These are phyloP conservation scores for Saturnia japonica DNA, from an alignment of 2,888 invertebrate species.

Conservation along the genomic window DNA sequence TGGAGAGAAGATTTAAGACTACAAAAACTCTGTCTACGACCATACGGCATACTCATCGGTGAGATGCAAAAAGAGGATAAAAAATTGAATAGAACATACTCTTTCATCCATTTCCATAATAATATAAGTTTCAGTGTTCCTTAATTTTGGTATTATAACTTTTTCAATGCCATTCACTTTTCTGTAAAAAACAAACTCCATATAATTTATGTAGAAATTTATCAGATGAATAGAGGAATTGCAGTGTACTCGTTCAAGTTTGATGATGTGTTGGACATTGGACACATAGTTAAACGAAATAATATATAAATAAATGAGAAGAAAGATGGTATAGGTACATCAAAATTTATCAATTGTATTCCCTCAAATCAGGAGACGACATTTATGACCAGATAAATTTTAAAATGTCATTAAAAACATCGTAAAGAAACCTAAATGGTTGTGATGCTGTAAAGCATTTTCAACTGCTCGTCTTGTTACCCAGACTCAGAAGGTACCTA, in stretches of 20 bases:
- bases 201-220: not conserved
- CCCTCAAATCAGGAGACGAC: not conserved
- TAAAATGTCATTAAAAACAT: no score
- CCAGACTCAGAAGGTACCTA: no score
- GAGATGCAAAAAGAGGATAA: not conserved
- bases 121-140: conserved; percentile 72
- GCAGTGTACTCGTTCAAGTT: not conserved
- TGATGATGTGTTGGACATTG: not conserved
- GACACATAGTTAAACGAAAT: no score
- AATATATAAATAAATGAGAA: no score
- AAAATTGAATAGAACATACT: conserved; percentile 42
- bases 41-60: not conserved
- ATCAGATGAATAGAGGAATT: not conserved
- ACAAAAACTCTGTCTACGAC: not conserved
- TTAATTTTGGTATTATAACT: conserved; percentile 72
- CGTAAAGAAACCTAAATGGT: no score
- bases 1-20: not conserved
- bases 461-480: no score
- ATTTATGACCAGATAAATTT: no score
- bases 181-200: conserved; percentile 46
- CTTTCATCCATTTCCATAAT: conserved; percentile 74
- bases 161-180: conserved; percentile 77
- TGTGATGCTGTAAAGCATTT: no score
- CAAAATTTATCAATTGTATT: not conserved
- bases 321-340: no score